Evolutionary conservation across 2,113 vertebrate species (phyloP).

Genomic region (Todiramphus chloris): DNA sequence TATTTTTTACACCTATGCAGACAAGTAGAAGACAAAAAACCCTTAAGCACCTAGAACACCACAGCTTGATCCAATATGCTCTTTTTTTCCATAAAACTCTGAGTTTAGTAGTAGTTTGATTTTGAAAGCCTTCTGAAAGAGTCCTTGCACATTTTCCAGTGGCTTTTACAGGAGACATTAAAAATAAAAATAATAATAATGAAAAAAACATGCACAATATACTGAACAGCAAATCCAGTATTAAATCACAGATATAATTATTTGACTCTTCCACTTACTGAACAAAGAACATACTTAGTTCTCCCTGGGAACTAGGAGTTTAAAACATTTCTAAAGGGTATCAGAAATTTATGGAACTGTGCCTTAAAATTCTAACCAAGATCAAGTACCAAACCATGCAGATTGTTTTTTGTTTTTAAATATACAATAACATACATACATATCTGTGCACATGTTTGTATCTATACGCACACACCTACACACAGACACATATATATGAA

Average conservation of each 20-base stretch:
- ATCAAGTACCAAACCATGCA: background rate
- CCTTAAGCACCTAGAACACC: background rate
- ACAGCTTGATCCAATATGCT: background rate
- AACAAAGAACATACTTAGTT: background rate
- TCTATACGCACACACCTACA: background rate
- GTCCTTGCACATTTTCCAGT: background rate
- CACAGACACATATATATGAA: background rate
- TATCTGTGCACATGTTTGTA: rapidly evolving
- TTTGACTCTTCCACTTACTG: background rate
- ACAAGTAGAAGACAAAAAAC: background rate
- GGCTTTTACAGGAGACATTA: background rate
- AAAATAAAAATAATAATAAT: background rate
- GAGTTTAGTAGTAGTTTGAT: background rate
- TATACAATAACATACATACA: background rate
- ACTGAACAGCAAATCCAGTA: background rate
- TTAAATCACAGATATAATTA: background rate
- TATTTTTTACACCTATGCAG: background rate
- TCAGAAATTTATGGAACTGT: background rate
- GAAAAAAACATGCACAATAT: background rate
- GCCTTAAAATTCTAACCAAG: background rate
- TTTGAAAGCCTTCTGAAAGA: background rate
- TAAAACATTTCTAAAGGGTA: background rate
- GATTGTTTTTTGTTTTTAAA: background rate
- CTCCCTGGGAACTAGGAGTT: background rate
- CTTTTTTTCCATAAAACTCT: background rate